These are phyloP conservation scores for Phytoseiulus persimilis DNA, from an alignment of 2,888 invertebrate genomes.

Conservation along the genomic window DNA sequence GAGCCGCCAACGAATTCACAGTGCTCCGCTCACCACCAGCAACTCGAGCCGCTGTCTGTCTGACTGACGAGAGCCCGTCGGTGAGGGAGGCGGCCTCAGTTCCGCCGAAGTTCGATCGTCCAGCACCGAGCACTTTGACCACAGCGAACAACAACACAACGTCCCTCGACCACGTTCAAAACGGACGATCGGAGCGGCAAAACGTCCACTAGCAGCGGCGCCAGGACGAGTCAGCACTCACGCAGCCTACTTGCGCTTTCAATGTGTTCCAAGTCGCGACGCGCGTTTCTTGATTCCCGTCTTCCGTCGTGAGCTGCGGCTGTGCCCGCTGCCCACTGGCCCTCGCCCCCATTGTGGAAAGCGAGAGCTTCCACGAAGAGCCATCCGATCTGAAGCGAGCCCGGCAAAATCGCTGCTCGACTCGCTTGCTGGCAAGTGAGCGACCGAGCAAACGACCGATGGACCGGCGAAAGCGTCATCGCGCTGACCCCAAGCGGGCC, in stretches of 20 bases:
- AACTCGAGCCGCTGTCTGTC: background rate
- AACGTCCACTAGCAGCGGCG: background rate
- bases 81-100: background rate
- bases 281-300: background rate
- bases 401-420: background rate
- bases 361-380: background rate
- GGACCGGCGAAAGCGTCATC: background rate
- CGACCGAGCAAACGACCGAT: background rate
- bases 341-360: background rate
- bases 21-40: background rate
- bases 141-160: background rate
- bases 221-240: background rate
- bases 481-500: background rate
- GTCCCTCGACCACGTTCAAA: background rate
- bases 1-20: background rate
- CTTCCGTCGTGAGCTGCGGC: background rate
- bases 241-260: constrained; percentile 5
- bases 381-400: background rate
- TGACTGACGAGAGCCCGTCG: background rate
- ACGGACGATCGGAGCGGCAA: background rate
- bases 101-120: background rate
- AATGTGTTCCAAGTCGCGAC: background rate
- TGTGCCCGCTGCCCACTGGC: background rate
- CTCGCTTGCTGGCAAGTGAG: background rate
- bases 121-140: background rate